Base-by-base conservation (phyloP, 2,888 invertebrate genomes). In the Hipparchia sbordonii region DNA sequence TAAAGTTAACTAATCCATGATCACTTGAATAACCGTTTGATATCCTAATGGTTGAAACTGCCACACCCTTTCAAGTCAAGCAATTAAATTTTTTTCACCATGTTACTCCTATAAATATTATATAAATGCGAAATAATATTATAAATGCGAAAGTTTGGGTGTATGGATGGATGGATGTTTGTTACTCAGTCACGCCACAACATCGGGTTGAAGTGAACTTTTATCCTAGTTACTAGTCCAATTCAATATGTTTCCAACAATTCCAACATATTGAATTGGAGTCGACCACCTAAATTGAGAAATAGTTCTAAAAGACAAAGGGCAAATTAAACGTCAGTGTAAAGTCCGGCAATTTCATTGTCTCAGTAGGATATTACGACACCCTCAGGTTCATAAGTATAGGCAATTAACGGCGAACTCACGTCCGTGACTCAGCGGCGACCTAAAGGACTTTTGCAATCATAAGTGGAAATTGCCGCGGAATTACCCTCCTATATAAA, bases 301-400 rank as follows among this genome's bases (percentile, higher is more conserved):
- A 74, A 67, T 8, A 45, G 52, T 67, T 63, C 61, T 52, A 73
- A 70, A 57, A 57, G 46, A 75, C 71, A 75, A 73, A 54, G 72
- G 48, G 56, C 70, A 48, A 65, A 61, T 68, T 71, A 69, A 75
- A 75, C 72, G 70, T 46, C 67, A 60, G 67, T 59, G 54, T 70
- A 70, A 67, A 74, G 73, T 70, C 65, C 72, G 59, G 13, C 72
- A 74, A 74, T 70, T 77, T 72, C 75, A 77, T 78, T 78, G 78
- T 76, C 70, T 78, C 67, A 67, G 69, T 59, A 71, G 77, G 77
- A 77, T 66, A 73, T 78, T 78, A 69, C 77, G 71, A 65, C 75
- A 78, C 71, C 72, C 74, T 66, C 72, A 70, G 74, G 66, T 54
- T 72, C 72, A 66, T 76, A 77, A 78, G 75, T 72, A 75, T 71